These are phyloP conservation scores for Platerodrilus igneus DNA, from an alignment of 2,888 invertebrate genomes.

Conservation along the genomic window DNA sequence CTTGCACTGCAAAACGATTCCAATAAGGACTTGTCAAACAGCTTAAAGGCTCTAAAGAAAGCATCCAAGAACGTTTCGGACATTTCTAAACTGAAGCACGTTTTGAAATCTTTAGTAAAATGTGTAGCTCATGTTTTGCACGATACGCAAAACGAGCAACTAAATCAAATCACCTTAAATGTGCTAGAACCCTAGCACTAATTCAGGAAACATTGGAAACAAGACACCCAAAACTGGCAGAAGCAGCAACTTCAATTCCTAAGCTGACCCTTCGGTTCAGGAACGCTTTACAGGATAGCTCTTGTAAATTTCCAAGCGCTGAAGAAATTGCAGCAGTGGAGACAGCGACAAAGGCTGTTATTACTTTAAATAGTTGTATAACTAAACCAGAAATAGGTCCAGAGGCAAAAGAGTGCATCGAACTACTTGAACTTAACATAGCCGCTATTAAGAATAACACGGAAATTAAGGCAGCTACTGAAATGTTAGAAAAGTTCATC, in stretches of 20 bases:
- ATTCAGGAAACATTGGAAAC: too few relatives aligned
- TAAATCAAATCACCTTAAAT: too few relatives aligned
- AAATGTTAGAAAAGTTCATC: conserved; percentile 42
- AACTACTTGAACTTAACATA: conserved; percentile 40
- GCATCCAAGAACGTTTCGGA: conserved; percentile 17
- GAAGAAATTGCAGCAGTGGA: conserved; percentile 1
- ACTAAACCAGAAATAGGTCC: conserved; percentile 35
- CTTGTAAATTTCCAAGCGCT: too few relatives aligned
- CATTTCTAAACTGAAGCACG: conserved; percentile 13
- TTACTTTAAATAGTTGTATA: conserved; percentile 33
- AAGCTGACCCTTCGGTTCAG: too few relatives aligned
- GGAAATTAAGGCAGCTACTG: conserved; percentile 38
- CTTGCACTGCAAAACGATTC: too few relatives aligned
- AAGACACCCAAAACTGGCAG: too few relatives aligned
- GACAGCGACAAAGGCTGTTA: conserved; percentile 25
- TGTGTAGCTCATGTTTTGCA: conserved; percentile 1
- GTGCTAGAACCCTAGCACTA: too few relatives aligned
- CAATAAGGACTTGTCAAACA: too few relatives aligned
- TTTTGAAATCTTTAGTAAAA: conserved; percentile 5
- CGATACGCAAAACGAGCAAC: conserved; percentile 1
- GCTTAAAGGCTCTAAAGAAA: not conserved
- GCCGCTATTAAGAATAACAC: conserved; percentile 39
- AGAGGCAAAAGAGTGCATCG: conserved; percentile 37
- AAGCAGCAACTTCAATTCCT: too few relatives aligned
- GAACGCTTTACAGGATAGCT: too few relatives aligned